These are phyloP conservation scores for Homarus gammarus DNA, from an alignment of 2,888 invertebrate species.

Conservation along the genomic window DNA sequence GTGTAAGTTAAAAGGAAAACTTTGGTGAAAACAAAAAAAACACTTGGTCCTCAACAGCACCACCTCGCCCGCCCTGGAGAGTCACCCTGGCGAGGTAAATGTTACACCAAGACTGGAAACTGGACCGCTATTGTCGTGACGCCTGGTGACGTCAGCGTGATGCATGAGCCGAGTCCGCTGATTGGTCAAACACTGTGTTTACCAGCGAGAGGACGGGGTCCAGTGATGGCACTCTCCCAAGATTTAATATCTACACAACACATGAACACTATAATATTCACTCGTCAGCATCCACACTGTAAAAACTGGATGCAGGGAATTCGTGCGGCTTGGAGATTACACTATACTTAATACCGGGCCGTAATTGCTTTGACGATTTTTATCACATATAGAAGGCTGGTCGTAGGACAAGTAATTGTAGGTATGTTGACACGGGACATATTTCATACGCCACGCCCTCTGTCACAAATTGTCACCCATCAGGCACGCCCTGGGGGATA, in stretches of 20 bases:
- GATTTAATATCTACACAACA: slow-evolving; percentile 49
- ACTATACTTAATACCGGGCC: slow-evolving; percentile 34
- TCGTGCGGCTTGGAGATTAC: slow-evolving; percentile 42
- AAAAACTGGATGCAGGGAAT: slow-evolving; percentile 30
- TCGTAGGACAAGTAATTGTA: slow-evolving; percentile 39
- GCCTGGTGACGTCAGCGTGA: slow-evolving; percentile 31
- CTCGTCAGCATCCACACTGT: slow-evolving; percentile 39
- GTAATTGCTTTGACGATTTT: slow-evolving; percentile 50
- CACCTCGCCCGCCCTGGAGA: too few species aligned
- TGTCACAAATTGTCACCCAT: slow-evolving; percentile 63
- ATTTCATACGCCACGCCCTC: slow-evolving; percentile 47
- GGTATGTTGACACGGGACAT: slow-evolving; percentile 54
- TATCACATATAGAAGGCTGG: slow-evolving; percentile 41
- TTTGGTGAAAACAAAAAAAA: too few species aligned
- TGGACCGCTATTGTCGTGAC: slow-evolving; percentile 19
- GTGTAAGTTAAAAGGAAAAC: too few species aligned
- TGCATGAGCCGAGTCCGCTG: slow-evolving; percentile 16
- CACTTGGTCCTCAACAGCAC: too few species aligned
- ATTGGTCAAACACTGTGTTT: slow-evolving; percentile 35
- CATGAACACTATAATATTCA: slow-evolving; percentile 46
- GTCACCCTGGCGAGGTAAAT: too few species aligned
- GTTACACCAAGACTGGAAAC: not conserved
- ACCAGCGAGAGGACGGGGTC: not conserved
- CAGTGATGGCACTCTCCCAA: not conserved
- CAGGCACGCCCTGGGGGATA: slow-evolving; percentile 9